A percentile compares a stretch with the other conserved stretches of the same genome.
Evolutionary conservation across 1,140 invertebrate genomes (phyloP).

Genomic region (Drosophila funebris): DNA sequence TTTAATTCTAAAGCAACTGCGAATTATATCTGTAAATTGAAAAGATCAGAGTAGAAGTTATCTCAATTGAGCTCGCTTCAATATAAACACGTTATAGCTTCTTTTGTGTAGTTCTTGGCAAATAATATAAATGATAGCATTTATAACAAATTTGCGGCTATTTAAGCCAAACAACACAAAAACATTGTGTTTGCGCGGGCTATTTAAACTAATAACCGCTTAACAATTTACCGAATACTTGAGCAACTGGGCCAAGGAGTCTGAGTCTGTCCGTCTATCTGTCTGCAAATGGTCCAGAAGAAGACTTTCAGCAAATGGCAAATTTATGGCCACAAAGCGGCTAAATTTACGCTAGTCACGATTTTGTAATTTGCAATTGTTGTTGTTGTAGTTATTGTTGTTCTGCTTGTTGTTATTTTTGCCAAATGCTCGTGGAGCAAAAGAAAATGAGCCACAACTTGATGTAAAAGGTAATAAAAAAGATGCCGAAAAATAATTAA

Average conservation of each 20-base stretch:
- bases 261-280: background rate
- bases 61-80: no score
- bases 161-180: slow-evolving; percentile 35
- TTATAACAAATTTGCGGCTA: slow-evolving; percentile 47
- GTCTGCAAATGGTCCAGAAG: slow-evolving; percentile 2
- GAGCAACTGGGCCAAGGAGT: slow-evolving; percentile 6
- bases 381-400: slow-evolving; percentile 21
- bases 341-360: slow-evolving; percentile 66
- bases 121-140: slow-evolving; percentile 1
- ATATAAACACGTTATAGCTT: no score
- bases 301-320: slow-evolving; percentile 42
- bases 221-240: slow-evolving; percentile 42
- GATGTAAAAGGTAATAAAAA: slow-evolving; percentile 56
- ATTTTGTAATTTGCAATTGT: slow-evolving; percentile 61
- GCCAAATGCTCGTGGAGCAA: slow-evolving; percentile 3
- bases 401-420: slow-evolving; percentile 12
- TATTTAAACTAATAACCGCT: slow-evolving; percentile 62
- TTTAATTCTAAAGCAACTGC: no score
- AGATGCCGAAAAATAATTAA: slow-evolving; percentile 68
- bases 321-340: slow-evolving; percentile 51
- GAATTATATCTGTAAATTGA: no score
- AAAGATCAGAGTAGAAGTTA: no score
- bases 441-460: slow-evolving; percentile 43
- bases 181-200: slow-evolving; percentile 18
- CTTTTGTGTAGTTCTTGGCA: background rate